Percentiles rank a stretch among this genome's conserved stretches.
phyloP scores from a whole-genome alignment of 2,888 invertebrate species.

The Ormyrus nitidulus region DNA sequence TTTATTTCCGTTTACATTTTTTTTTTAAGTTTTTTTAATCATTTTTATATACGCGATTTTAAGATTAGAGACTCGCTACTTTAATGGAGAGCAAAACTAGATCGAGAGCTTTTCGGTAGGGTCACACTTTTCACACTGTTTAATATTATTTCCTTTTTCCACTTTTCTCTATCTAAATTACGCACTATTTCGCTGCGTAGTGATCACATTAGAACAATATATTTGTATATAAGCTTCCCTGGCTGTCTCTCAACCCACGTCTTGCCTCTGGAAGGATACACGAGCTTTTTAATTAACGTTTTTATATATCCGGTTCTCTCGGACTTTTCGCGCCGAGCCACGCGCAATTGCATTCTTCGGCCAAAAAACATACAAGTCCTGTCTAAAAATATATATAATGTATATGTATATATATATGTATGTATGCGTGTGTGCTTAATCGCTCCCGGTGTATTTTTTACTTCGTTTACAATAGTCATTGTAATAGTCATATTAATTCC shows the following conservation, averaged over 20 bases:
- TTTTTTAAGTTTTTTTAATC: constrained; percentile 35
- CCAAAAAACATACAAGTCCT: constrained; percentile 66
- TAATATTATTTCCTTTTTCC: constrained; percentile 6
- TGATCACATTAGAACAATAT: constrained; percentile 58
- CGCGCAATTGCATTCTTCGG: constrained; percentile 56
- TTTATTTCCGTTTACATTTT: constrained; percentile 2
- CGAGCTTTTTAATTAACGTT: constrained; percentile 45
- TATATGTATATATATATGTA: constrained; percentile 58
- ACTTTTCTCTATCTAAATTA: constrained; percentile 50
- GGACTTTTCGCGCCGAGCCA: constrained; percentile 53
- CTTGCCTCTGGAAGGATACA: constrained; percentile 57
- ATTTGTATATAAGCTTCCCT: constrained; percentile 60
- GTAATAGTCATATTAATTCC: constrained; percentile 52
- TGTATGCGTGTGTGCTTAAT: constrained; percentile 61
- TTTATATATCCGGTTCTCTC: constrained; percentile 28
- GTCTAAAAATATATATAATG: constrained; percentile 68
- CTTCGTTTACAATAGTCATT: constrained; percentile 52
- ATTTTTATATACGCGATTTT: constrained; percentile 39
- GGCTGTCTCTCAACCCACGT: constrained; percentile 57
- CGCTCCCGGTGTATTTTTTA: constrained; percentile 56
- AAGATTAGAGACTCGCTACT: constrained; percentile 55
- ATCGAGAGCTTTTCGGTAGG: constrained; percentile 55
- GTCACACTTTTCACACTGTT: constrained; percentile 35
- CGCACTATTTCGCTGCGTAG: constrained; percentile 57
- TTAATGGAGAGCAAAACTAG: constrained; percentile 57